Conservation (phyloP, 30 jellyfish, hydroid and myxozoan species). For the Turritopsis rubra region DNA sequence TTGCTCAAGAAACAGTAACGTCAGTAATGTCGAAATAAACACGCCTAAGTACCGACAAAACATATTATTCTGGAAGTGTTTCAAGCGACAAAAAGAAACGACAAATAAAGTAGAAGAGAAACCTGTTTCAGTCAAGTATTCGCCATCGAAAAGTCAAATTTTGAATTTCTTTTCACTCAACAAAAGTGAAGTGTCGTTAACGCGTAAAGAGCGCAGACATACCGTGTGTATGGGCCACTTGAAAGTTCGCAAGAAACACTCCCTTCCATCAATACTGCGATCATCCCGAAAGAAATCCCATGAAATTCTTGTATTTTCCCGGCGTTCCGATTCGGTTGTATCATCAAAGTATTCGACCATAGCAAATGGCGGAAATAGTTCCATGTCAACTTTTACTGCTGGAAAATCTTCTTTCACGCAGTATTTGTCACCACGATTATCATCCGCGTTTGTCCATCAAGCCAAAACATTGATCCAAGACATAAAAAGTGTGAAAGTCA, state of each 20-base stretch:
- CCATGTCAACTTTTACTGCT: background rate
- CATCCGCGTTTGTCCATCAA: background rate
- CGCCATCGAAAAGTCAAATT: background rate
- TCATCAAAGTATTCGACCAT: background rate
- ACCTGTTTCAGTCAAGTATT: background rate
- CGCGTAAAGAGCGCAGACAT: background rate
- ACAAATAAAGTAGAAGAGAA: background rate
- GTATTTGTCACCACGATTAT: background rate
- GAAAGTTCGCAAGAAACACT: background rate
- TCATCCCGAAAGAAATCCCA: background rate
- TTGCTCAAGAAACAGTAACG: background rate
- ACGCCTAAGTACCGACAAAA: background rate
- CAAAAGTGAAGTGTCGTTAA: background rate
- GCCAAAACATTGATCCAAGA: conserved; percentile 21
- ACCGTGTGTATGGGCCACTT: background rate
- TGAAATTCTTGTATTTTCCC: background rate
- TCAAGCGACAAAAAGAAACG: background rate
- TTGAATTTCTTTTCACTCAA: background rate
- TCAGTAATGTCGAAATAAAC: background rate
- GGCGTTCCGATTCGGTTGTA: background rate
- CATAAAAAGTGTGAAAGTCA: conserved; percentile 48
- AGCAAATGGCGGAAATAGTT: background rate
- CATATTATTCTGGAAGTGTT: background rate
- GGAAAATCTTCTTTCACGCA: background rate
- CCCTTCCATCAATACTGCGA: background rate